Base-by-base conservation (phyloP, 1,140 invertebrate genomes). In the Maconellicoccus hirsutus region DNA sequence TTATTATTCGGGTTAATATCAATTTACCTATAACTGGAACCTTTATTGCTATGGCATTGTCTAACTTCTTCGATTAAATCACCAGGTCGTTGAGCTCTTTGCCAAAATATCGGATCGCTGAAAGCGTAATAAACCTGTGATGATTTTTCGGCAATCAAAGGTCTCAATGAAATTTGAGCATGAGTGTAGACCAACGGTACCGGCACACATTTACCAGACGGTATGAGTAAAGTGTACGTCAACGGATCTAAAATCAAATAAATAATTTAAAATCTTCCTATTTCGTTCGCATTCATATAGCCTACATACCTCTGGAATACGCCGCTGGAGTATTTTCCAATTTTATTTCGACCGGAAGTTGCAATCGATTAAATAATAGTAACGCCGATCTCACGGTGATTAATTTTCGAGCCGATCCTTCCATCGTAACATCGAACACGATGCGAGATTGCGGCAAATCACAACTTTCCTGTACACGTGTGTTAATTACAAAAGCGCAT, bases 361-460 rank as follows among this genome's bases (percentile, higher is more conserved):
- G 84, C 72, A 94, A 78, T 75, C 84, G 83, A 81, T 98, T 98
- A 6, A 84, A 79, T 1, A 98, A 80, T 71, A 87, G 84, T 59
- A 98, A 80, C 38, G 94, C 92, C 23, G 95, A 98, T 71, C 94
- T 84, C 2, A 98, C 87, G n/a, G 91, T 93, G n/a, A 98, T 90
- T 71, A 98, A 81, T 80, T 98, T 98, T 72, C 91, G 86, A 0
- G 96, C 95, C 38, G 91, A 94, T 0, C 94, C 94, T 79, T 96
- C 93, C 71, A 98, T 81, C 1, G 88, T 87, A 0, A 98, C 91
- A 75, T 91, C 90, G 77, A 96, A 89, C 8, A 96, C 91, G 21
- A 96, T 82, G 73, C 92, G 82, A 0, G 88, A 87, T 75, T 85
- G 85, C 27, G 81, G 80, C 7, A 81, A 69, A 71, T 81, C 79